phyloP scores from a whole-genome alignment of 2,113 vertebrate genomes.

The Caranx melampygus region DNA sequence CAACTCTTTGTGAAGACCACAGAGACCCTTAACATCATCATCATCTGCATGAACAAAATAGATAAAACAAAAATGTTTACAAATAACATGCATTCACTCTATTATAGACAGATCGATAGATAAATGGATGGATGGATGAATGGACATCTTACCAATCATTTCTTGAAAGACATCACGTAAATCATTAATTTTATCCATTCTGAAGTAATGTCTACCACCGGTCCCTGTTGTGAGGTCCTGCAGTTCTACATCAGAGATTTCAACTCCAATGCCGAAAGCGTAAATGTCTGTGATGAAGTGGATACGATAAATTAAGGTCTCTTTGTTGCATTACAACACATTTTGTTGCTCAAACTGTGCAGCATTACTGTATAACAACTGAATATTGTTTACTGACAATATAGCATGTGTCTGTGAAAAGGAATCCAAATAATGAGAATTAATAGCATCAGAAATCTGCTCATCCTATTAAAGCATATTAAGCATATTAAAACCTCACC shows the following conservation, averaged over 20 bases:
- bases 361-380: background rate
- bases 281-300: slow-evolving; percentile 80
- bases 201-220: slow-evolving; percentile 71
- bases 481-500: slow-evolving; percentile 61
- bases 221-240: slow-evolving; percentile 57
- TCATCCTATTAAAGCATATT: background rate
- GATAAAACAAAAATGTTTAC: background rate
- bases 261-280: slow-evolving; percentile 77
- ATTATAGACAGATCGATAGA: no score
- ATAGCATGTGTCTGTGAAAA: background rate
- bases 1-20: slow-evolving; percentile 75
- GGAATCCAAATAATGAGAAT: background rate
- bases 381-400: background rate
- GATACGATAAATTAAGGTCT: background rate
- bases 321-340: background rate
- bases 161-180: slow-evolving; percentile 76
- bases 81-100: no score
- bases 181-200: background rate
- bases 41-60: slow-evolving; percentile 71
- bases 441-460: background rate
- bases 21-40: slow-evolving; percentile 64
- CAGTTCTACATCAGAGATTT: slow-evolving; percentile 54
- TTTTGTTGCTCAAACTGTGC: background rate
- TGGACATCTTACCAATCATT: slow-evolving; percentile 77
- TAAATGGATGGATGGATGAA: no score